These are phyloP conservation scores for Pachyrhynchus sulphureomaculatus DNA, from an alignment of 1,140 invertebrate species.

Conservation along the genomic window DNA sequence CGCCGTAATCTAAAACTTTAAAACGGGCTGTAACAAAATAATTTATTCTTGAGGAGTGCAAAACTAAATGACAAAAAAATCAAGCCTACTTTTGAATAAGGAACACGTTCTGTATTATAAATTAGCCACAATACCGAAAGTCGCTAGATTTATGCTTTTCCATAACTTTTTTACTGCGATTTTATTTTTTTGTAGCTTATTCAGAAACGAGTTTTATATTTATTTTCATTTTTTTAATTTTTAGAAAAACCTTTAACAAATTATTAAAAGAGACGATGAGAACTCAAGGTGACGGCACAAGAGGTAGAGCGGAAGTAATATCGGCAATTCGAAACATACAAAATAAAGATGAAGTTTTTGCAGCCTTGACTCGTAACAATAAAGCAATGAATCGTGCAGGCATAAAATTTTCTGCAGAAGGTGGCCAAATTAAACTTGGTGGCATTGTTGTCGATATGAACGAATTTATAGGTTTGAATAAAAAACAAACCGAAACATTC, in stretches of 20 bases:
- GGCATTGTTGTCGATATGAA: slow-evolving; percentile 39
- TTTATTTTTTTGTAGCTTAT: no score
- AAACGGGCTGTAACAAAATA: no score
- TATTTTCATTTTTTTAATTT: slow-evolving; percentile 9
- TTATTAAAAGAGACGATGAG: slow-evolving; percentile 41
- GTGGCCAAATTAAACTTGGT: slow-evolving; percentile 40
- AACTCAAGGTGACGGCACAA: slow-evolving; percentile 32
- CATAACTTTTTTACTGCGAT: no score
- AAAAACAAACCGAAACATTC: slow-evolving; percentile 20
- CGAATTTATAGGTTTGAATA: slow-evolving; percentile 34
- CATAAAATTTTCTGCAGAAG: slow-evolving; percentile 36
- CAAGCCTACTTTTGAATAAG: no score
- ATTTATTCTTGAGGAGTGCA: no score
- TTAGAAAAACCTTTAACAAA: slow-evolving; percentile 44
- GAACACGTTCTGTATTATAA: no score
- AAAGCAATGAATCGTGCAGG: slow-evolving; percentile 40
- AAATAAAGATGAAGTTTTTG: slow-evolving; percentile 44
- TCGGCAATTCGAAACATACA: slow-evolving; percentile 40
- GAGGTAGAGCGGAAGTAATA: slow-evolving; percentile 45
- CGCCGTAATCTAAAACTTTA: not conserved
- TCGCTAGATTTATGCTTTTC: no score
- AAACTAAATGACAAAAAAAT: no score
- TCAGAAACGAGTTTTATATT: no score
- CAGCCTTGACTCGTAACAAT: slow-evolving; percentile 40
- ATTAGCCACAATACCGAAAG: no score